Conservation (phyloP, 2,113 vertebrate genomes). For the Lophochroa leadbeateri region DNA sequence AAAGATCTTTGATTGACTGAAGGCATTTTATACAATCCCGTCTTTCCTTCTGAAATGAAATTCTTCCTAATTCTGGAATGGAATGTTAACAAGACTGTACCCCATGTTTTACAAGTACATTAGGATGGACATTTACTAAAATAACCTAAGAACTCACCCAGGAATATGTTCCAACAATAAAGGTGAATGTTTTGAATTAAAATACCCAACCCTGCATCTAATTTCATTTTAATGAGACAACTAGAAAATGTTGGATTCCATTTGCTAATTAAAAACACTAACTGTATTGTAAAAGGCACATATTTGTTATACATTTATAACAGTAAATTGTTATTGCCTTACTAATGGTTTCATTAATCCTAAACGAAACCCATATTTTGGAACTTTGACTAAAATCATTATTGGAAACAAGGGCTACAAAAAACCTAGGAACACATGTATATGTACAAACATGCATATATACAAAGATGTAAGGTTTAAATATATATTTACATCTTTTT, state of each 20-base stretch:
- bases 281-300: neutral
- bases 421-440: neutral
- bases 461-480: neutral
- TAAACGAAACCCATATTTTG: neutral
- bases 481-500: neutral
- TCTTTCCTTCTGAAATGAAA: neutral
- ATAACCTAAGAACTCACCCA: neutral
- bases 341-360: neutral
- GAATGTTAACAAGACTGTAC: neutral
- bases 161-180: neutral
- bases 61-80: neutral
- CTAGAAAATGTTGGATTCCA: neutral
- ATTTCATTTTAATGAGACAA: slow-evolving; percentile 20
- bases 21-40: neutral
- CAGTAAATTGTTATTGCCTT: neutral
- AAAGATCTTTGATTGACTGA: neutral
- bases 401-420: neutral
- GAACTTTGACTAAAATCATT: neutral
- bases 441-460: neutral
- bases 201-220: slow-evolving; percentile 13
- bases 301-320: neutral
- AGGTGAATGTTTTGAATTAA: slow-evolving; percentile 38
- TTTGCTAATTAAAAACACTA: slow-evolving; percentile 1
- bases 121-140: neutral
- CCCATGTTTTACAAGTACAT: neutral